Percentiles rank a stretch among this genome's conserved stretches.
phyloP scores from a whole-genome alignment of 2,113 vertebrate genomes.

The Aegithalos caudatus region DNA sequence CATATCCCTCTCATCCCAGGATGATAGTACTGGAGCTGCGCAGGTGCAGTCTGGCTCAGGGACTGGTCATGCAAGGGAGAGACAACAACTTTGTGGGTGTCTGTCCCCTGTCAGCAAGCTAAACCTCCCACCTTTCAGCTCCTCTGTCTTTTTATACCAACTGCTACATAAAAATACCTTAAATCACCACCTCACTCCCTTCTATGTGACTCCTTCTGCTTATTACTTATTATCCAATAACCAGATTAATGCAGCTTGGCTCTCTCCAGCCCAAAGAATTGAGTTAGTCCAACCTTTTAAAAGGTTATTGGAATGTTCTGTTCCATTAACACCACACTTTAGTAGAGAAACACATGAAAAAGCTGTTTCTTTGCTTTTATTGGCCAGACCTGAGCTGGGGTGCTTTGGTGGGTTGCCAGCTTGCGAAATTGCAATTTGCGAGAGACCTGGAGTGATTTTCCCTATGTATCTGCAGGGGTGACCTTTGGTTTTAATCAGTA shows the following conservation, averaged over 20 bases:
- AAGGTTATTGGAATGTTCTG: not conserved
- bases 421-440: not conserved
- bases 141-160: not conserved
- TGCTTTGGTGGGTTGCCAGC: not conserved
- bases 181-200: accelerated
- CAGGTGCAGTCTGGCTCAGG: not conserved
- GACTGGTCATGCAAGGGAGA: not conserved
- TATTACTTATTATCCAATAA: not conserved
- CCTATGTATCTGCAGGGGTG: not conserved
- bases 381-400: not conserved
- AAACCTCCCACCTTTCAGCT: not conserved
- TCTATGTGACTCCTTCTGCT: accelerated
- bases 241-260: not conserved
- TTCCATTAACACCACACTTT: not conserved
- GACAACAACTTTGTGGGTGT: not conserved
- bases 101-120: not conserved
- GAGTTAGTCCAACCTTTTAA: not conserved
- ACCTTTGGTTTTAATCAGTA: not conserved
- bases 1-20: not conserved
- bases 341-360: not conserved
- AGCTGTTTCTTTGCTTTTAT: not conserved
- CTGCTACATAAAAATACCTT: not conserved
- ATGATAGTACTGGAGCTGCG: not conserved
- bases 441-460: not conserved
- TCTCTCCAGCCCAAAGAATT: not conserved